Conservation (phyloP, 2,888 invertebrate species). For the Drosophila subsilvestris region DNA sequence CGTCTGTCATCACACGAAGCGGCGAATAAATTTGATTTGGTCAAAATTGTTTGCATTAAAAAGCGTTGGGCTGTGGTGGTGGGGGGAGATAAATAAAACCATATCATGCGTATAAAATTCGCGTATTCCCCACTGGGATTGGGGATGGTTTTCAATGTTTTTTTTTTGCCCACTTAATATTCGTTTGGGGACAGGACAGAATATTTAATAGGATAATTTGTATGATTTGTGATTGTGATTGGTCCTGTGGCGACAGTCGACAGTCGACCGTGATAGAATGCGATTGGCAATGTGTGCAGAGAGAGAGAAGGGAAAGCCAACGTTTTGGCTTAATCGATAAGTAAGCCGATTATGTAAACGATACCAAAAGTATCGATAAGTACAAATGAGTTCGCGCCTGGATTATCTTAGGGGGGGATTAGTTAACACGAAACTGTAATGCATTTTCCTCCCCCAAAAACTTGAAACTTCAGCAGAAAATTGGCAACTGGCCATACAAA, state of each 20-base stretch:
- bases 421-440: neutral
- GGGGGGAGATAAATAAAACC: neutral
- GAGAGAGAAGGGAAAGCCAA: neutral
- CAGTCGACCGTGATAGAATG: neutral
- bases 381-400: neutral
- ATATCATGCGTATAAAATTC: slow-evolving; percentile 17
- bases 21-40: slow-evolving; percentile 60
- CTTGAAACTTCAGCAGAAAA: slow-evolving; percentile 19
- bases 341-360: neutral
- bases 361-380: neutral
- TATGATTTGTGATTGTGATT: slow-evolving; percentile 27
- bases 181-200: slow-evolving; percentile 1
- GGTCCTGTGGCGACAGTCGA: neutral
- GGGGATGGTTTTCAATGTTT: neutral
- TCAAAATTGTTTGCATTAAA: slow-evolving; percentile 34
- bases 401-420: neutral
- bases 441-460: too few species aligned
- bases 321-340: neutral
- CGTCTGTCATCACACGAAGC: slow-evolving; percentile 40
- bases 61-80: neutral
- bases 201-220: slow-evolving; percentile 40
- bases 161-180: neutral
- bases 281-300: neutral
- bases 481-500: slow-evolving; percentile 30
- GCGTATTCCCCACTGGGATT: slow-evolving; percentile 20